phyloP scores from a whole-genome alignment of 1,140 invertebrate genomes.

The Lucilia cuprina region DNA sequence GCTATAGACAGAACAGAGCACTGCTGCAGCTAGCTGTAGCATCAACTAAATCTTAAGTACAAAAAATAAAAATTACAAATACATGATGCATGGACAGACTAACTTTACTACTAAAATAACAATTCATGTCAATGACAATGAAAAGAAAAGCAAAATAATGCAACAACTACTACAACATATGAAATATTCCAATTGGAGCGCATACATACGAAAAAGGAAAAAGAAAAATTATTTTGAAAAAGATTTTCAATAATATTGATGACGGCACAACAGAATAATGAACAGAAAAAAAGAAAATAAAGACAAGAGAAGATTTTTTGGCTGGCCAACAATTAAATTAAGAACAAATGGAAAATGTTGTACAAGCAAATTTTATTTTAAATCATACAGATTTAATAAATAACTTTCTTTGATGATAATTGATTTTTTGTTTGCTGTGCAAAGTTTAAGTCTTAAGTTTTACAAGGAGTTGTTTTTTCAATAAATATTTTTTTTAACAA shows the following conservation, averaged over 20 bases:
- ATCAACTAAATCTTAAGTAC: background rate
- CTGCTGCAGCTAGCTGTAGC: background rate
- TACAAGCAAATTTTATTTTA: background rate
- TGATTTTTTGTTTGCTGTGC: background rate
- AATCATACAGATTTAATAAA: background rate
- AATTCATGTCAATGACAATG: slow-evolving; percentile 31
- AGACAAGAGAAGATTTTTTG: background rate
- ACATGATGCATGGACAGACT: background rate
- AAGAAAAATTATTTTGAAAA: background rate
- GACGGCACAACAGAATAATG: background rate
- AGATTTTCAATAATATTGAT: background rate
- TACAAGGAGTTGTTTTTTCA: too few relatives aligned
- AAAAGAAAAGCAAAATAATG: slow-evolving; percentile 8
- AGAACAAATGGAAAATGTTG: slow-evolving; percentile 5
- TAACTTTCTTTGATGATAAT: background rate
- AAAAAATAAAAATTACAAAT: background rate
- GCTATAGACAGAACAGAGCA: background rate
- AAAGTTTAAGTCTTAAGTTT: too few relatives aligned
- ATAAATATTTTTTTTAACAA: too few relatives aligned
- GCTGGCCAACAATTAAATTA: background rate
- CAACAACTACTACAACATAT: background rate
- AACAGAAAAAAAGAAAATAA: background rate
- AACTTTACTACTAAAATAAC: background rate
- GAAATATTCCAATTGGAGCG: background rate
- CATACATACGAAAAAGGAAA: background rate